Evolutionary conservation across 2,113 vertebrate species (phyloP).

Genomic region (Pteropus alecto): DNA sequence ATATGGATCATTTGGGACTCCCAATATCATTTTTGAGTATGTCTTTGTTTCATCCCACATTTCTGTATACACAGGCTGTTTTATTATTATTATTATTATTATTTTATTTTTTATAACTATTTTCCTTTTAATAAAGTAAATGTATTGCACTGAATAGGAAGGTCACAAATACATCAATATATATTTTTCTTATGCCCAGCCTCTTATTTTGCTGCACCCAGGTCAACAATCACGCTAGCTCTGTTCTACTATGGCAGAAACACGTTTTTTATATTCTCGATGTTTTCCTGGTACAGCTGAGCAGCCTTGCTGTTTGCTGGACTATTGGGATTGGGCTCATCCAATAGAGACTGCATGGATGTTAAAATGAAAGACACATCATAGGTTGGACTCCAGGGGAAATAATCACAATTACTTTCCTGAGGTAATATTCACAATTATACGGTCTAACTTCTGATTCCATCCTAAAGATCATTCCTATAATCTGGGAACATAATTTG

Average conservation of each 20-base stretch:
- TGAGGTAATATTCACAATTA: background rate
- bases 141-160: conserved; percentile 86
- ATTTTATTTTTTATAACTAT: conserved; percentile 82
- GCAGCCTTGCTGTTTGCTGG: conserved; percentile 99
- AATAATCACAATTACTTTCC: background rate
- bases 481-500: background rate
- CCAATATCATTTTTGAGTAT: background rate
- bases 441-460: background rate
- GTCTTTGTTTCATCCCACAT: background rate
- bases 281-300: conserved; percentile 99
- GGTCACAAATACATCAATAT: conserved; percentile 86
- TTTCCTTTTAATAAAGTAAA: conserved; percentile 93
- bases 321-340: conserved; percentile 98
- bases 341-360: conserved; percentile 91
- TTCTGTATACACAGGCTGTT: background rate
- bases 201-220: conserved; percentile 86
- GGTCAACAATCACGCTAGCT: conserved; percentile 99
- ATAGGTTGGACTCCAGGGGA: too few relatives aligned
- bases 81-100: too few relatives aligned
- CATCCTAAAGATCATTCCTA: background rate
- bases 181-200: conserved; percentile 87
- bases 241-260: conserved; percentile 99
- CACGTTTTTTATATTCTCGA: conserved; percentile 97
- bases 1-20: background rate
- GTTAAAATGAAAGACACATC: too few relatives aligned